A percentile compares a stretch with the other conserved stretches of the same genome.
phyloP scores from a whole-genome alignment of 2,797 vertebrate species.

The Cirrhinus mrigala region DNA sequence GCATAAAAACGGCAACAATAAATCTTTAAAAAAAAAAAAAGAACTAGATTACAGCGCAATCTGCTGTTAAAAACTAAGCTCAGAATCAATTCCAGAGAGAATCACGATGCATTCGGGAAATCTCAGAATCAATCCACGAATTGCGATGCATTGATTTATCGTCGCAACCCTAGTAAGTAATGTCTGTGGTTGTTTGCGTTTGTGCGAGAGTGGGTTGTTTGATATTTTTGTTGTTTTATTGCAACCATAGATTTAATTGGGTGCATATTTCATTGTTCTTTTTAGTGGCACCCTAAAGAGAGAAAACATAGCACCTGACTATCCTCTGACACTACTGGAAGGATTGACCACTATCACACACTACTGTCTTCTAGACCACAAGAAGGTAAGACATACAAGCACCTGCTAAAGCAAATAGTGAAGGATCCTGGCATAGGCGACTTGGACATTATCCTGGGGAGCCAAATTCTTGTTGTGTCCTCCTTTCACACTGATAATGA shows the following conservation, averaged over 20 bases:
- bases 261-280: neutral
- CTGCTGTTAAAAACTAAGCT: too few relatives aligned
- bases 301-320: constrained; percentile 96
- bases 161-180: constrained; percentile 72
- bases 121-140: too few relatives aligned
- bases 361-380: constrained; percentile 93
- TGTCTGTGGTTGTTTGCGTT: constrained; percentile 16
- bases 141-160: too few relatives aligned
- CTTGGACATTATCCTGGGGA: neutral
- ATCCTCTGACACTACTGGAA: constrained; percentile 93
- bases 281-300: constrained; percentile 81
- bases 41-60: too few relatives aligned
- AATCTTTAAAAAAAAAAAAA: too few relatives aligned
- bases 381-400: constrained; percentile 79
- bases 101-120: too few relatives aligned
- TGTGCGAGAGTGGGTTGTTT: constrained; percentile 5
- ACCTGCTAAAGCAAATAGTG: neutral
- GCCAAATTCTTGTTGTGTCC: neutral
- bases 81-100: too few relatives aligned
- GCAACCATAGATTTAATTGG: neutral
- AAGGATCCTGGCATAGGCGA: neutral
- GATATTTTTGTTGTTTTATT: constrained; percentile 6
- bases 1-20: too few relatives aligned
- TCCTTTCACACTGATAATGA: neutral
- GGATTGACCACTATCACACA: constrained; percentile 94